A percentile compares a stretch with the other conserved stretches of the same genome.
Conservation (phyloP, 2,888 invertebrate species). For the Caenorhabditis sinica region DNA sequence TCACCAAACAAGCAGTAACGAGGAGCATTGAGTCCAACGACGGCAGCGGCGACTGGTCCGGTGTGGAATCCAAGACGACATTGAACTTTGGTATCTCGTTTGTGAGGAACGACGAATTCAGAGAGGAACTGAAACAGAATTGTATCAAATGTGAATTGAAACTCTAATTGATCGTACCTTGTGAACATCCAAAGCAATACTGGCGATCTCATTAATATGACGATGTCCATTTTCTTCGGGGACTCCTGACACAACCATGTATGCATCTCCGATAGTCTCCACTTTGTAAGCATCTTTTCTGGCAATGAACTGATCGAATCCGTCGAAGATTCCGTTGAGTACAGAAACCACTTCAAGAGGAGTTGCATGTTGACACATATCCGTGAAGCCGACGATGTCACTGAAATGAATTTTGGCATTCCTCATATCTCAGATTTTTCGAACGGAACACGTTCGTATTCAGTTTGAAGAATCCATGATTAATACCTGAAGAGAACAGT, state of each 20-base stretch:
- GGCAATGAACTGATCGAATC: constrained; percentile 81
- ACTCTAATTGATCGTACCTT: constrained; percentile 58
- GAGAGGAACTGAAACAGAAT: constrained; percentile 74
- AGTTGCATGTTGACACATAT: constrained; percentile 77
- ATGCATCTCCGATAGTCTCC: constrained; percentile 83
- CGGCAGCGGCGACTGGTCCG: constrained; percentile 81
- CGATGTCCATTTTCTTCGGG: constrained; percentile 81
- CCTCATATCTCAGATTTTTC: background rate
- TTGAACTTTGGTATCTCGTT: constrained; percentile 61
- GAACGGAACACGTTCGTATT: no score
- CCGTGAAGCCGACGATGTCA: constrained; percentile 82
- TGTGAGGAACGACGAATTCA: constrained; percentile 78
- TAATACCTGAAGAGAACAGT: constrained; percentile 79
- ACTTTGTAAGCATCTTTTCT: constrained; percentile 79
- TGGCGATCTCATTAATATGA: constrained; percentile 79
- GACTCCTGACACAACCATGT: constrained; percentile 82
- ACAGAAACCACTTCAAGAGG: constrained; percentile 81
- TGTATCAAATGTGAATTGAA: background rate
- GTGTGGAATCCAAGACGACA: constrained; percentile 81
- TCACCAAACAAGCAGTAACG: constrained; percentile 83
- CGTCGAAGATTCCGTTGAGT: constrained; percentile 80
- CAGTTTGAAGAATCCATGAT: no score
- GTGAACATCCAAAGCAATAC: constrained; percentile 80
- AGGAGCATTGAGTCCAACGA: constrained; percentile 83
- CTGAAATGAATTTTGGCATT: constrained; percentile 47